Percentiles rank a stretch among this genome's conserved stretches.
phyloP scores from a whole-genome alignment of 2,888 invertebrate species.

The Periphyllus acericola region DNA sequence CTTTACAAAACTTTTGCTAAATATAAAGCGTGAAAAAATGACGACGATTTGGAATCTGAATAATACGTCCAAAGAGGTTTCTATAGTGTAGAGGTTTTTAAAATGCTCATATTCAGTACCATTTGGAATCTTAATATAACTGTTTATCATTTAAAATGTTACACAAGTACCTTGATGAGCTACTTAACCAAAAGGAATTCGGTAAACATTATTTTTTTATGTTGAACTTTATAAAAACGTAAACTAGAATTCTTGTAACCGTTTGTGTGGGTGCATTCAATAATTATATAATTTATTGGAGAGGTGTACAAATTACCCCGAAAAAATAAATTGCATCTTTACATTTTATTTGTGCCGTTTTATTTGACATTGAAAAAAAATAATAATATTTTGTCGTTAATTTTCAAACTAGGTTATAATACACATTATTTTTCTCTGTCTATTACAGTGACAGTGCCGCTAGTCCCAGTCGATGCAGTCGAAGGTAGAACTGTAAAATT shows the following conservation, averaged over 20 bases:
- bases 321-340: background rate
- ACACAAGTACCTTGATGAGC: background rate
- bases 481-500: conserved; percentile 88
- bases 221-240: background rate
- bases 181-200: background rate
- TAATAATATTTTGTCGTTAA: background rate
- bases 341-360: no score
- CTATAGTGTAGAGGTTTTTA: background rate
- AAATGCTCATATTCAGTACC: background rate
- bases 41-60: conserved; percentile 18
- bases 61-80: conserved; percentile 7
- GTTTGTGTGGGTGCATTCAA: background rate
- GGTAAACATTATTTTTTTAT: background rate
- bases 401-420: background rate
- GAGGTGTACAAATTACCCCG: background rate
- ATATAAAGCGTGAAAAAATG: conserved; percentile 39
- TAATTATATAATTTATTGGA: background rate
- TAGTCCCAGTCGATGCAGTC: conserved; percentile 86
- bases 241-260: background rate
- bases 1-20: conserved; percentile 38
- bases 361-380: background rate
- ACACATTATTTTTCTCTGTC: conserved; percentile 16
- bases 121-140: background rate
- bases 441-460: conserved; percentile 73
- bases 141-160: background rate